Evolutionary conservation across 2,797 vertebrate genomes (phyloP).

Genomic region (Spheniscus humboldti): DNA sequence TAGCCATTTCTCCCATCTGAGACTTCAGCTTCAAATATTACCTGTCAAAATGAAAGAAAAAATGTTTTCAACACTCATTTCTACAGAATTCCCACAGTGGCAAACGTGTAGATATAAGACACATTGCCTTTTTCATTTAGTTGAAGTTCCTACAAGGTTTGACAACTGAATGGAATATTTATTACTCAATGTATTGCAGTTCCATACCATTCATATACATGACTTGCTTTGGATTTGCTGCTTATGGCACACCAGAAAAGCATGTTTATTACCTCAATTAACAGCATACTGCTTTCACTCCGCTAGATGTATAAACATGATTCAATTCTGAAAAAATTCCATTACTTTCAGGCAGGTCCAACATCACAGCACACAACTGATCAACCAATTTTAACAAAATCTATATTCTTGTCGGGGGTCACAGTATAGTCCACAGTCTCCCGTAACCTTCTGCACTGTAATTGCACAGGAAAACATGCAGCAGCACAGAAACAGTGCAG

Average conservation of each 20-base stretch:
- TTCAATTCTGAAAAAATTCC: neutral
- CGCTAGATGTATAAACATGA: neutral
- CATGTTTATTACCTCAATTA: constrained; percentile 13
- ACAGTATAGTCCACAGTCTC: neutral
- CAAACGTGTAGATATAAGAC: neutral
- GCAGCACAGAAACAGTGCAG: neutral
- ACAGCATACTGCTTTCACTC: neutral
- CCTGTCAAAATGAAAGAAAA: constrained; percentile 80
- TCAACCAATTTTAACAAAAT: neutral
- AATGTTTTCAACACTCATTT: constrained; percentile 64
- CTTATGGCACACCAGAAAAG: neutral
- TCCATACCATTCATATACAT: neutral
- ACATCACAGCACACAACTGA: neutral
- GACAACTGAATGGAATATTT: constrained; percentile 39
- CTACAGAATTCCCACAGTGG: constrained; percentile 31
- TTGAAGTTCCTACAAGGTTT: constrained; percentile 43
- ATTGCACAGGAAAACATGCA: neutral
- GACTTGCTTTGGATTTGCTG: neutral
- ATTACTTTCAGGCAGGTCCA: neutral
- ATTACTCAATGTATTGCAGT: neutral
- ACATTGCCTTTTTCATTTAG: constrained; percentile 43
- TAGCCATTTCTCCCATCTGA: constrained; percentile 91
- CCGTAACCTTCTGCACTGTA: neutral
- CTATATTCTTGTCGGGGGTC: neutral
- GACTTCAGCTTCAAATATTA: constrained; percentile 97